phyloP scores from a whole-genome alignment of 2,113 vertebrate species.

The Gnathonemus echidnorhynchus region DNA sequence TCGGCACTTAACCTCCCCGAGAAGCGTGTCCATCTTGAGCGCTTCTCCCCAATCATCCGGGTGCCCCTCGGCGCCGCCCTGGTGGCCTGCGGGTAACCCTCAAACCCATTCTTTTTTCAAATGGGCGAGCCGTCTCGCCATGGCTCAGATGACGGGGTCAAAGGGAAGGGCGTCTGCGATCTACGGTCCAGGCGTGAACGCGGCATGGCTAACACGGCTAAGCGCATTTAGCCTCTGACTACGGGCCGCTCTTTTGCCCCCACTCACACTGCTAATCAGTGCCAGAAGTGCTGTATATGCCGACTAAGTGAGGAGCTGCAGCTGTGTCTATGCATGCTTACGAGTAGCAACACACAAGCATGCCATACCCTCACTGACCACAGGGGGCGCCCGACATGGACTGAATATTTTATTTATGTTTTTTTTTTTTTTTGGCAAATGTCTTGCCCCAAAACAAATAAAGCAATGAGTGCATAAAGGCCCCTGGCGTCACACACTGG shows the following conservation, averaged over 20 bases:
- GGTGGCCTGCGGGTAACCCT: background rate
- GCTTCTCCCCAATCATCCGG: background rate
- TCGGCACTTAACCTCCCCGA: constrained; percentile 75
- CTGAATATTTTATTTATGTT: background rate
- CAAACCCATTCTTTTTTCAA: background rate
- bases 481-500: background rate
- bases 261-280: background rate
- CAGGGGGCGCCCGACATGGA: background rate
- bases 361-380: background rate
- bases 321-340: background rate
- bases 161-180: background rate
- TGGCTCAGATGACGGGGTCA: background rate
- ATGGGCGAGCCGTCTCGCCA: background rate
- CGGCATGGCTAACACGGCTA: background rate
- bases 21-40: constrained; percentile 44
- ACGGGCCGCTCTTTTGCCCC: background rate
- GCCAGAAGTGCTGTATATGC: background rate
- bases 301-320: background rate
- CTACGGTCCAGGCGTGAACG: no score
- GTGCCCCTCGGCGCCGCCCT: background rate
- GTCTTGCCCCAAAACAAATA: constrained; percentile 2
- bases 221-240: background rate
- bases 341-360: no score
- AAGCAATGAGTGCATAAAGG: background rate
- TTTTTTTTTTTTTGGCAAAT: background rate